Evolutionary conservation across 2,888 invertebrate genomes (phyloP), one percentile per base, ranked within the genome.

Genomic region (Bembecia ichneumoniformis): DNA sequence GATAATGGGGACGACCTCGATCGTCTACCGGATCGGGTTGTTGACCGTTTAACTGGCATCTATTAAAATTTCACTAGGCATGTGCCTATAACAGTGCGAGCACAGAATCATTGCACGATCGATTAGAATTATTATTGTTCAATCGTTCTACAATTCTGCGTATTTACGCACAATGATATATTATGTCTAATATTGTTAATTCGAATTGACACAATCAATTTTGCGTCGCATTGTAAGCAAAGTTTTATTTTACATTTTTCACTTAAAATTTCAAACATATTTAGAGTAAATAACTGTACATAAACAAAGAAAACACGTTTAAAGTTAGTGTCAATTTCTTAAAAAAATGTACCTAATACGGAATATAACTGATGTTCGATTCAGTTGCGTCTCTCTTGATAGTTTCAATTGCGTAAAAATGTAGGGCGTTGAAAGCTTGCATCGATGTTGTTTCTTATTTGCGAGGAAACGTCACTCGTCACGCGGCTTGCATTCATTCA

Each of bases 401-500:
- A 5, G 28, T 28, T 28, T 28, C 28, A 28, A 28, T 28, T 28
- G 9, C 28, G 28, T 28, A 40, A 40, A 40, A 40, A n/a, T 40
- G 13, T 13, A 13, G n/a, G 40, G 40, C 40, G 40, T 40, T 28
- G 28, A 14, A 40, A 14, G 40, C 40, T 49, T 49, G 49, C 49
- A 49, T 44, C 28, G 34, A 13, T 17, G 20, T 43, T n/a, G 48
- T 43, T 40, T 43, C 48, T 40, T 48, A 48, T 43, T 48, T 34
- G 40, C 43, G 34, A 48, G 15, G 40, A 77, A 80, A 77, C 81
- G 77, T 79, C 79, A 77, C 69, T 69, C 75, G 79, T 82, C 80
- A 80, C 77, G 78, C 79, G 71, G 79, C 65, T 65, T 86, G 82
- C 86, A 84, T 82, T 86, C 86, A 86, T 86, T 87, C 86, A 82